Base-by-base conservation (phyloP, 1,140 invertebrate species). In the Eumeta japonica region DNA sequence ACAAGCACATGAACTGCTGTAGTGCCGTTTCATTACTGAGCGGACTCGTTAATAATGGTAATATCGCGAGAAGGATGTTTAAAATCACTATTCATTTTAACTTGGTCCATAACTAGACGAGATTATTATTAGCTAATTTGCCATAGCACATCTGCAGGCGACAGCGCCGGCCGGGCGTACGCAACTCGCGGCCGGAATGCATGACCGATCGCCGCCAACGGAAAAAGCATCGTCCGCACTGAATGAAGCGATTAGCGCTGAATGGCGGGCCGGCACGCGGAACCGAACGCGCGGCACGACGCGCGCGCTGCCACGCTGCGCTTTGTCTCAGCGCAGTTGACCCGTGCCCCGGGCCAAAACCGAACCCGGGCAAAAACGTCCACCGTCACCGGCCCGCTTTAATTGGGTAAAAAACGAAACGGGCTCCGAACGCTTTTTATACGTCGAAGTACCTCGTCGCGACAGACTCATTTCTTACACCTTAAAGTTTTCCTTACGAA, bases 211-310 rank as follows among this genome's bases (percentile, higher is more conserved):
- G 52, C 40, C 35, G 40, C 53, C 47, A 39, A 40, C 48, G 49
- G 62, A 61, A 70, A 67, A 67, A 67, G 59, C 60, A 45, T 5
- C 45, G 52, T 48, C 37, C 41, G 24, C 55, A 46, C 41, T 68
- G 61, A 66, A 70, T 73, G 62, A 70, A 73, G 68, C 65, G 68
- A 70, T 73, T 73, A 64, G 53, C 56, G 62, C 58, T 67, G 56
- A 73, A 72, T 64, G 52, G 55, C 46, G 35, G 28, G 35, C 40
- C 53, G 63, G 68, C 63, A 73, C 68, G 68, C 65, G 65, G 68
- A 73, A 73, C 68, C 52, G 57, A 70, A 50, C 52, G 58, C 41
- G 36, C 37, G 45, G 46, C 68, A 73, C 65, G 68, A 73, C 55
- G 54, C 46, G 45, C 53, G 52, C 46, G 44, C 50, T 41, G 45